Conservation (phyloP, 1,140 invertebrate genomes). For the Pristionchus pacificus region DNA sequence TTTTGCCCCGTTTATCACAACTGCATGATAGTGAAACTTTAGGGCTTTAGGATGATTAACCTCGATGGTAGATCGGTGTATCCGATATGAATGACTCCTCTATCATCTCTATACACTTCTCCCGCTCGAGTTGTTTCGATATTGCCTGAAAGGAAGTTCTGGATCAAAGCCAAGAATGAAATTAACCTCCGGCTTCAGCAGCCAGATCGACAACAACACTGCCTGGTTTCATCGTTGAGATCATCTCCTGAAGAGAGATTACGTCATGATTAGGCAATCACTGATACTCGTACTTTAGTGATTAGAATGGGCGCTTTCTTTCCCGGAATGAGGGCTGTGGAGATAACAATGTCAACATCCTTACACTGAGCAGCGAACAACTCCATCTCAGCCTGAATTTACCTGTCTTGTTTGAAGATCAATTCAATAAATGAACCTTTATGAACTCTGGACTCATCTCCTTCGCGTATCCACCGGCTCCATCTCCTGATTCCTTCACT, state of each 20-base stretch:
- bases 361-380: constrained; percentile 79
- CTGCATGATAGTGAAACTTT: too few species aligned
- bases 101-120: constrained; percentile 68
- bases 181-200: constrained; percentile 72
- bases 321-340: constrained; percentile 83
- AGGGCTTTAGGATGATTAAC: not conserved
- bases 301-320: constrained; percentile 77
- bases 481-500: constrained; percentile 75
- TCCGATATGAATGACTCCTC: constrained; percentile 78
- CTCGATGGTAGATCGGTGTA: constrained; percentile 72
- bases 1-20: too few species aligned
- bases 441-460: constrained; percentile 85
- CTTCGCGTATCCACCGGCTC: constrained; percentile 79
- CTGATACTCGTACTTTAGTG: constrained; percentile 66
- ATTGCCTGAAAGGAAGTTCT: constrained; percentile 63
- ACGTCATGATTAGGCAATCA: constrained; percentile 3
- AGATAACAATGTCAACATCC: constrained; percentile 74
- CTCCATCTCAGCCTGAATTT: constrained; percentile 75
- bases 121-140: constrained; percentile 78
- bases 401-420: not conserved
- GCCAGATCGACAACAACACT: constrained; percentile 84
- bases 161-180: not conserved
- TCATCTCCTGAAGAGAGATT: constrained; percentile 68
- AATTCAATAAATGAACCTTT: constrained; percentile 59
- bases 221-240: constrained; percentile 79